Conservation (phyloP, 2,888 invertebrate species). For the Sinohyriopsis cumingii region DNA sequence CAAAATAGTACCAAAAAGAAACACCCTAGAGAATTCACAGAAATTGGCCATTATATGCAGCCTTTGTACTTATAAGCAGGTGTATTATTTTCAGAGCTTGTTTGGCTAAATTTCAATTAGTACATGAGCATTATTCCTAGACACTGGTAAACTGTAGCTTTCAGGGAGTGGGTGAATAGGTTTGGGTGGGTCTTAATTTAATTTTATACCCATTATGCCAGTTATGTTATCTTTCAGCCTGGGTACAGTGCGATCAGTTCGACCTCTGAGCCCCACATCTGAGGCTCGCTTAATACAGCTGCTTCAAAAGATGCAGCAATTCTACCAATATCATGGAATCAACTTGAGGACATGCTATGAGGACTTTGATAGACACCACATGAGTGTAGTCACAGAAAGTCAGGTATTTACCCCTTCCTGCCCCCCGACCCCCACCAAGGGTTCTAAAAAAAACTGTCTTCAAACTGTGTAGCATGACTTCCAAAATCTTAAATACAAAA, state of each 20-base stretch:
- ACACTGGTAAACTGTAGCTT: no score
- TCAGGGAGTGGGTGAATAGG: no score
- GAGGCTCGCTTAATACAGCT: conserved; percentile 59
- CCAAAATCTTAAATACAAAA: no score
- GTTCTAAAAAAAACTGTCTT: background rate
- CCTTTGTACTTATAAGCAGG: background rate
- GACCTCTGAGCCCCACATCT: conserved; percentile 58
- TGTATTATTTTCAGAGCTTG: background rate
- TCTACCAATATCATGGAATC: conserved; percentile 68
- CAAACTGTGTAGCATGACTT: background rate
- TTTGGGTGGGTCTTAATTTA: no score
- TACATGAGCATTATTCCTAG: no score
- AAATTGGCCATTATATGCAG: no score
- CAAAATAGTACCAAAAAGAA: no score
- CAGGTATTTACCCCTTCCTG: conserved; percentile 55
- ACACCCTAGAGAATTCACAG: no score
- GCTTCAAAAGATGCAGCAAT: conserved; percentile 61
- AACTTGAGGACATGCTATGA: conserved; percentile 68
- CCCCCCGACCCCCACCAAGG: background rate
- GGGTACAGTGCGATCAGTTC: conserved; percentile 64
- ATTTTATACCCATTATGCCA: background rate
- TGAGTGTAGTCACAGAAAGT: conserved; percentile 69
- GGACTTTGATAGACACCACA: conserved; percentile 71
- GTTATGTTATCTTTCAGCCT: conserved; percentile 48
- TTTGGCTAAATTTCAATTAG: background rate